Percentiles rank a stretch among this genome's conserved stretches.
These are phyloP conservation scores for Gymnogyps californianus DNA, from an alignment of 2,113 vertebrate genomes.

Conservation along the genomic window DNA sequence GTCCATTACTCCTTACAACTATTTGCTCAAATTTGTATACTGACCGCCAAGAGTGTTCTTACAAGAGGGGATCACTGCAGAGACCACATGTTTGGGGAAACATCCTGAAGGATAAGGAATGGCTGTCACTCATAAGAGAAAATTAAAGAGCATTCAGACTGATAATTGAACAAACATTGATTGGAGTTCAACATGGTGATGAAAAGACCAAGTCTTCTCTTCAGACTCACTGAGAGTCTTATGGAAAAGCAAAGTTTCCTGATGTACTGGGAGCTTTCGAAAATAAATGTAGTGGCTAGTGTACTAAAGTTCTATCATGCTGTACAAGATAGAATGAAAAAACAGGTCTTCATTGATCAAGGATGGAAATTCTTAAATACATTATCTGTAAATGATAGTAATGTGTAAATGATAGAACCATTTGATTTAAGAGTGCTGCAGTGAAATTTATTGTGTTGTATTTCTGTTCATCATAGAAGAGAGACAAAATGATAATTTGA, in stretches of 20 bases:
- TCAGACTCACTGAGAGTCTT: not conserved
- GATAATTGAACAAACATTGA: not conserved
- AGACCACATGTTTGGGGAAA: not conserved
- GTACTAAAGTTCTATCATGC: not conserved
- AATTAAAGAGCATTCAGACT: not conserved
- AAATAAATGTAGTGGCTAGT: not conserved
- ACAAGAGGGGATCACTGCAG: not conserved
- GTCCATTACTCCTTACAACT: not conserved
- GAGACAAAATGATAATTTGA: not conserved
- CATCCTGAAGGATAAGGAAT: not conserved
- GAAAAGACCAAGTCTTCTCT: not conserved
- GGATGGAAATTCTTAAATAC: not conserved
- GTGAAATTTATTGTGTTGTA: not conserved
- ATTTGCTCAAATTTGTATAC: not conserved
- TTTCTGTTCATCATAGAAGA: not conserved
- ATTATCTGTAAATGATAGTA: not conserved
- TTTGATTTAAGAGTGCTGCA: not conserved
- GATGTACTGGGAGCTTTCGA: not conserved
- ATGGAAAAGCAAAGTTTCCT: not conserved
- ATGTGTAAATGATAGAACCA: not conserved
- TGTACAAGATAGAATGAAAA: not conserved
- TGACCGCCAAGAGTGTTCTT: not conserved
- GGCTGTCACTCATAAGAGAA: not conserved
- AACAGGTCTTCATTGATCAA: not conserved
- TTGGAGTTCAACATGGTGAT: not conserved